Base-by-base conservation (phyloP, 2,113 vertebrate genomes). In the Ictalurus punctatus region DNA sequence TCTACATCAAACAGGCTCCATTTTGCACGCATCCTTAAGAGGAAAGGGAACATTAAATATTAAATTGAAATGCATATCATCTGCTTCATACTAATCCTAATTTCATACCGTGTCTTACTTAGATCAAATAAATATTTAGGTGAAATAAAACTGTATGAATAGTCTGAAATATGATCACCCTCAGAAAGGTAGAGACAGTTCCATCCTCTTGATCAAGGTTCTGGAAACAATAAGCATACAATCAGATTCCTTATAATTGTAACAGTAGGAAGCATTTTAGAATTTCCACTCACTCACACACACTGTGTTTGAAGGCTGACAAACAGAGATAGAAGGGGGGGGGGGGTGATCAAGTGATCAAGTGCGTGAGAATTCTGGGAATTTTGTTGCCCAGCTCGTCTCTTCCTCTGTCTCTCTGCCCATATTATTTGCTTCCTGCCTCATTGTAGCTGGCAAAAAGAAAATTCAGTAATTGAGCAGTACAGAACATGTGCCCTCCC, bases 401-500 rank as follows among this genome's bases (percentile, higher is more conserved):
- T 89, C 76, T 87, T 54, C 80, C 85, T 84, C 88, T 84, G 91
- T 93, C 91, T 96, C 96, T 95, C 94, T 97, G 96, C 73, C 96
- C 95, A 95, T 96, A 96, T 96, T 96, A 97, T 97, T 97, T 96
- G 95, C 93, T 96, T 97, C 97, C 97, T 96, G 96, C 97, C 97
- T 97, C 96, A 96, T 96, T 96, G 97, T 97, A 94, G 96, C 96
- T 94, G 97, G 97, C 96, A 96, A 96, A 97, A 93, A 96, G 96
- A 97, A 97, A 97, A 96, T 97, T 97, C 96, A 96, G 96, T 98
- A 98, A 98, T 98, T 98, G 98, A 98, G 97, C 96, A 95, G 97
- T 97, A 97, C 96, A 96, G 97, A 98, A 97, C 97, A 97, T 97
- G 97, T 97, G 97, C 97, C 97, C 98, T 98, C 97, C 97, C 97